Percentiles rank a stretch among this genome's conserved stretches.
Conservation (phyloP, 2,113 vertebrate species). For the Zootoca vivipara region DNA sequence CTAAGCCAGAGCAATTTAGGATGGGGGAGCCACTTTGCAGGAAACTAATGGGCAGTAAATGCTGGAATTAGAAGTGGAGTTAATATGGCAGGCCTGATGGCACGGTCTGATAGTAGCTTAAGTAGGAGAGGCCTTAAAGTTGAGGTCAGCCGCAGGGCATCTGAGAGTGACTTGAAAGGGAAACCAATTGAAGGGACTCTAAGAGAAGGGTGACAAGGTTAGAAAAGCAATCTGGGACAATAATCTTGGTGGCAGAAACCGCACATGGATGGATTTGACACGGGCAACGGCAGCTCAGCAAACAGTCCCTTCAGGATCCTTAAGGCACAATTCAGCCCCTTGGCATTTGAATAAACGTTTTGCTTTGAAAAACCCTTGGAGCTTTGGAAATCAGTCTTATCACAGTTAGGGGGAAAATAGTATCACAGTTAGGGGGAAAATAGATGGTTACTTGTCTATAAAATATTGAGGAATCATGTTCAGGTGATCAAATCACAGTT, state of each 20-base stretch:
- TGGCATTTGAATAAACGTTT: constrained; percentile 8
- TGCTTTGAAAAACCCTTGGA: neutral
- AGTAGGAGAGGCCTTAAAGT: neutral
- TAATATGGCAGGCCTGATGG: neutral
- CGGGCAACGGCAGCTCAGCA: neutral
- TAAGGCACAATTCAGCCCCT: neutral
- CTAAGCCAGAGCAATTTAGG: neutral
- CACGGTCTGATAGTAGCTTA: neutral
- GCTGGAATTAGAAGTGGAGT: neutral
- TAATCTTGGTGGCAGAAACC: neutral
- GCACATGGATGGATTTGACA: constrained; percentile 6
- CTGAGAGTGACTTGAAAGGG: neutral
- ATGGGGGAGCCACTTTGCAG: neutral
- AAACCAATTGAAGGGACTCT: constrained; percentile 11
- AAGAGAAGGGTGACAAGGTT: neutral
- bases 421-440: neutral
- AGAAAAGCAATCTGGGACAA: neutral
- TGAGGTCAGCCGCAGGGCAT: neutral
- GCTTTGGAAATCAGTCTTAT: neutral
- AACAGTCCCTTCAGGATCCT: neutral
- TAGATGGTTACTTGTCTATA: neutral
- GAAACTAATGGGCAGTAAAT: neutral
- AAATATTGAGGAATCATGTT: neutral
- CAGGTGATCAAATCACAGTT: neutral
- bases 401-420: neutral